Conservation (phyloP, 2,888 invertebrate species). For the Drosophila cyrtoloma region DNA sequence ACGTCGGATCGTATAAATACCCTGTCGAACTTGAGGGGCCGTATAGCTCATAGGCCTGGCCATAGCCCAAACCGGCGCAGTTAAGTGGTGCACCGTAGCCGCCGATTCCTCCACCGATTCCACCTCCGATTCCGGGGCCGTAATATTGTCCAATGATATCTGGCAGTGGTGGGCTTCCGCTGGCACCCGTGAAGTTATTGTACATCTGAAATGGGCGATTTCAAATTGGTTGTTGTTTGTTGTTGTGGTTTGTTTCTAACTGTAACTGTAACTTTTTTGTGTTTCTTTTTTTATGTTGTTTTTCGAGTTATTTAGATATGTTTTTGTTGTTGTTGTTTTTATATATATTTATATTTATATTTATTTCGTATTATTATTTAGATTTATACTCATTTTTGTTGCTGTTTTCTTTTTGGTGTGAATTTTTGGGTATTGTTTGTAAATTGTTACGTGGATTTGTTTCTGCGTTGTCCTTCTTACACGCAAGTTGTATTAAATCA, state of each 20-base stretch:
- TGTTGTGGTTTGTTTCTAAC: slow-evolving; percentile 50
- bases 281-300: slow-evolving; percentile 35
- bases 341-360: slow-evolving; percentile 1
- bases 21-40: slow-evolving; percentile 79
- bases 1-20: slow-evolving; percentile 79
- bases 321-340: slow-evolving; percentile 32
- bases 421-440: slow-evolving; percentile 24
- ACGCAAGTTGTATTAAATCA: slow-evolving; percentile 51
- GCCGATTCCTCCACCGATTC: slow-evolving; percentile 20
- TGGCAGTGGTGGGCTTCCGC: slow-evolving; percentile 85
- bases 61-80: slow-evolving; percentile 49
- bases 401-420: slow-evolving; percentile 14
- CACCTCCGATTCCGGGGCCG: slow-evolving; percentile 36
- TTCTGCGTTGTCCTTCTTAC: slow-evolving; percentile 33
- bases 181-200: slow-evolving; percentile 84
- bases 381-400: slow-evolving; percentile 36
- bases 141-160: slow-evolving; percentile 85
- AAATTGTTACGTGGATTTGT: slow-evolving; percentile 41
- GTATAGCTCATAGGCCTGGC: slow-evolving; percentile 78
- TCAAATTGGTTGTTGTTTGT: slow-evolving; percentile 75
- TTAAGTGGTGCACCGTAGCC: slow-evolving; percentile 41
- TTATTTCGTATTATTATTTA: slow-evolving; percentile 45
- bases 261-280: slow-evolving; percentile 61
- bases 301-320: slow-evolving; percentile 23
- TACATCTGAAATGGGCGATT: slow-evolving; percentile 86